Conservation (phyloP, 1,140 invertebrate genomes). For the Plutomurus gul region DNA sequence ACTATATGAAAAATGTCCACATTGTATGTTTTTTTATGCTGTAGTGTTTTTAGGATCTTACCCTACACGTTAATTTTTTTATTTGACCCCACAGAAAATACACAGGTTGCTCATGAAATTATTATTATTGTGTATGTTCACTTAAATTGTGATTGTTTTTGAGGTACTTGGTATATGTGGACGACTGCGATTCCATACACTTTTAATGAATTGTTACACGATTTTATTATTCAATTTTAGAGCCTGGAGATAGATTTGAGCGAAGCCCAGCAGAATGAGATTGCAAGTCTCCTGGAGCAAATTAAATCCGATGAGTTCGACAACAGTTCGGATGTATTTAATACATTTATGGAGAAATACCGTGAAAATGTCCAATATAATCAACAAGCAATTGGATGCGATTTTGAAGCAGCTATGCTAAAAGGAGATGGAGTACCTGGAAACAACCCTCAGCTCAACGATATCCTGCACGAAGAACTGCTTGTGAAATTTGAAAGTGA, state of each 20-base stretch:
- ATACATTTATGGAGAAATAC: background rate
- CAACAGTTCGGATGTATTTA: background rate
- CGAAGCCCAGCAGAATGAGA: background rate
- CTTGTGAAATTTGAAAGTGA: slow-evolving; percentile 47
- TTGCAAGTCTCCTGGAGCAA: background rate
- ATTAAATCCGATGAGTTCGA: background rate
- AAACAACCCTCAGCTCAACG: slow-evolving; percentile 51
- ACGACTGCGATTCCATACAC: too few species aligned
- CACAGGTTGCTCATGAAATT: too few species aligned
- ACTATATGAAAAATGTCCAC: too few species aligned
- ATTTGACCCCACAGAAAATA: too few species aligned
- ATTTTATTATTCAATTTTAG: background rate
- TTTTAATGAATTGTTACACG: background rate
- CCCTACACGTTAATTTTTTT: too few species aligned
- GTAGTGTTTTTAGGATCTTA: too few species aligned
- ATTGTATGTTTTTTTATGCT: too few species aligned
- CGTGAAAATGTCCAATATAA: background rate
- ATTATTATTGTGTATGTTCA: too few species aligned
- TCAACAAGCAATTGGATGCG: background rate
- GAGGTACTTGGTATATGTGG: too few species aligned
- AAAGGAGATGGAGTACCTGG: background rate
- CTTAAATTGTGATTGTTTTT: too few species aligned
- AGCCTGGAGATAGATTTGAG: background rate
- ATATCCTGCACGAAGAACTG: slow-evolving; percentile 53
- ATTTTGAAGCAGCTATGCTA: background rate